Evolutionary conservation across 1,140 invertebrate genomes (phyloP).

Genomic region (Magallana gigas): DNA sequence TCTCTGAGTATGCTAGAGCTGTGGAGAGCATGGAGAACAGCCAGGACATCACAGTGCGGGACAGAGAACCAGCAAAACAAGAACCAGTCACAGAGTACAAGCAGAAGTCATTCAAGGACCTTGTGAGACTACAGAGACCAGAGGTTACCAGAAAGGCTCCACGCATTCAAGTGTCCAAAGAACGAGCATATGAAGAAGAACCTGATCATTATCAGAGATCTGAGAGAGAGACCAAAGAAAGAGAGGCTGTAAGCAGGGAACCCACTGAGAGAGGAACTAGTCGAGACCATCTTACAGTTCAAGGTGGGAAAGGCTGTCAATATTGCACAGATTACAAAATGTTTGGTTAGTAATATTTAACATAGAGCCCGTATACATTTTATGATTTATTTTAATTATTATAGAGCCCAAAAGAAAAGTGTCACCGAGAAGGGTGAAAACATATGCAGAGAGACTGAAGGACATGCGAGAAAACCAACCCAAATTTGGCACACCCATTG

Average conservation of each 20-base stretch:
- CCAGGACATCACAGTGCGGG: constrained; percentile 52
- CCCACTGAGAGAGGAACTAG: constrained; percentile 17
- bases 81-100: constrained; percentile 58
- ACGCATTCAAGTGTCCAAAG: constrained; percentile 45
- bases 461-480: constrained; percentile 71
- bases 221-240: not conserved
- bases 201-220: constrained; percentile 44
- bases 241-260: not conserved
- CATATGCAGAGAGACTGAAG: constrained; percentile 75
- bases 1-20: constrained; percentile 60
- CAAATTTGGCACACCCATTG: constrained; percentile 67
- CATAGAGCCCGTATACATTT: too few relatives aligned
- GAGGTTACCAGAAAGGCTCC: constrained; percentile 69
- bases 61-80: constrained; percentile 8
- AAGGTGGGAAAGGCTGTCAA: not conserved
- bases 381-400: not conserved
- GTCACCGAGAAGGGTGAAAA: constrained; percentile 72
- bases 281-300: not conserved
- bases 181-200: constrained; percentile 43
- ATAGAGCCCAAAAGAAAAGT: not conserved
- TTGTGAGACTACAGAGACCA: constrained; percentile 75
- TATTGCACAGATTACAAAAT: not conserved
- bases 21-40: constrained; percentile 66
- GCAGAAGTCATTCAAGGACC: constrained; percentile 67
- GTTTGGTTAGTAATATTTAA: not conserved